Conservation (phyloP, 2,113 vertebrate species). For the Indri indri region DNA sequence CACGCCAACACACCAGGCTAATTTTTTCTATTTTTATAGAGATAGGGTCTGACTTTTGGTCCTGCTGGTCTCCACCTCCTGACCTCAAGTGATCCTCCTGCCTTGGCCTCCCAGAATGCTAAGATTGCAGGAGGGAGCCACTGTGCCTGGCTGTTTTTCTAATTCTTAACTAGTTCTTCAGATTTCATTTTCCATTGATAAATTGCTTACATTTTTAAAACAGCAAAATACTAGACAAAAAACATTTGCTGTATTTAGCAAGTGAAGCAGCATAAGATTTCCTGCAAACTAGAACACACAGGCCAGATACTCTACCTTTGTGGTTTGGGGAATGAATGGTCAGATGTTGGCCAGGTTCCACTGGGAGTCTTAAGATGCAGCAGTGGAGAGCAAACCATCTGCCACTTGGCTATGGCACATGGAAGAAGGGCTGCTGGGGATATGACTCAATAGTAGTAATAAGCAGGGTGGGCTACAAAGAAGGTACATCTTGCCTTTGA, state of each 20-base stretch:
- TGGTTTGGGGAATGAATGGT: background rate
- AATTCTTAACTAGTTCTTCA: background rate
- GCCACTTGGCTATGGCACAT: background rate
- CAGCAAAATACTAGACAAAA: background rate
- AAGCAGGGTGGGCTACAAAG: background rate
- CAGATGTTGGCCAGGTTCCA: background rate
- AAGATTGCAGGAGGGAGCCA: no score
- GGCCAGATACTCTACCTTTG: background rate
- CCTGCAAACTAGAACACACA: background rate
- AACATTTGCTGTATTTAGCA: background rate
- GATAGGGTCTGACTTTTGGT: no score
- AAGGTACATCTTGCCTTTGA: background rate
- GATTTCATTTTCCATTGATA: constrained; percentile 1
- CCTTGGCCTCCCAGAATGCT: no score
- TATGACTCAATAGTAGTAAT: background rate
- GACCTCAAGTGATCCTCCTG: no score
- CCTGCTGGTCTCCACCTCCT: no score
- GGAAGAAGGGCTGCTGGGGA: background rate
- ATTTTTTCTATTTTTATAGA: no score
- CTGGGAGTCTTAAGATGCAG: background rate
- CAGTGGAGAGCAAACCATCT: background rate
- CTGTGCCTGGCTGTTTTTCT: no score
- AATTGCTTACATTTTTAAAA: background rate
- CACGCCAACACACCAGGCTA: no score
- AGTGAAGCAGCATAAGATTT: background rate